Evolutionary conservation across 2,113 vertebrate species (phyloP).

Genomic region (Peucedramus taeniatus): DNA sequence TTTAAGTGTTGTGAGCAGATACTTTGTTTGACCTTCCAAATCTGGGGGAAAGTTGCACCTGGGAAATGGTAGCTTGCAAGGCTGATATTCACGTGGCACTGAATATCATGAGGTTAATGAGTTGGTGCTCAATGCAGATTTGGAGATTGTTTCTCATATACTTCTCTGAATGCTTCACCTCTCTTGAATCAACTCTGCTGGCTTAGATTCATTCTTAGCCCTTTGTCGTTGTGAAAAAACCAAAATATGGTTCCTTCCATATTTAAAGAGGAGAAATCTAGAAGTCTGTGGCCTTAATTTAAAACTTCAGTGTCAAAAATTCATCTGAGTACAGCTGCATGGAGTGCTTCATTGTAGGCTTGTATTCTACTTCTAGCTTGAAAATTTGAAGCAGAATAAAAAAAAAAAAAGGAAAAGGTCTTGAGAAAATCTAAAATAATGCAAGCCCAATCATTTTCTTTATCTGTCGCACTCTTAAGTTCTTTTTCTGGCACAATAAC

Average conservation of each 20-base stretch:
- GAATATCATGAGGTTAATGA: not conserved
- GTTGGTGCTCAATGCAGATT: not conserved
- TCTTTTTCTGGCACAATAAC: not conserved
- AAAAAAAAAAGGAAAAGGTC: not conserved
- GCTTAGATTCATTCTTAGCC: not conserved
- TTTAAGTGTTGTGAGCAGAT: not conserved
- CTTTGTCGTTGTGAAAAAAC: not conserved
- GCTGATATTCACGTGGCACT: not conserved
- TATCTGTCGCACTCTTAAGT: not conserved
- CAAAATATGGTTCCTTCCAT: not conserved
- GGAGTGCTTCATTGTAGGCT: not conserved
- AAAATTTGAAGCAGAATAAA: not conserved
- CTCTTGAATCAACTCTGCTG: not conserved
- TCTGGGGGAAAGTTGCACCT: not conserved
- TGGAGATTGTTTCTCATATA: not conserved
- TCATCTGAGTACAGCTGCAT: not conserved
- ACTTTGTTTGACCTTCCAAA: not conserved
- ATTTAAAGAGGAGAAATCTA: not conserved
- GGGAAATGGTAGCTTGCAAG: rapidly evolving
- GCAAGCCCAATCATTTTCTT: not conserved
- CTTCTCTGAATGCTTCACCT: not conserved
- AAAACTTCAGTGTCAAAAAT: not conserved
- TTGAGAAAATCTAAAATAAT: not conserved
- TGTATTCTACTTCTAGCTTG: not conserved
- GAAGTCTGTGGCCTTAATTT: not conserved